Percentiles rank a stretch among this genome's conserved stretches.
phyloP scores from a whole-genome alignment of 1,140 invertebrate species.

The Trichomalopsis sarcophagae region DNA sequence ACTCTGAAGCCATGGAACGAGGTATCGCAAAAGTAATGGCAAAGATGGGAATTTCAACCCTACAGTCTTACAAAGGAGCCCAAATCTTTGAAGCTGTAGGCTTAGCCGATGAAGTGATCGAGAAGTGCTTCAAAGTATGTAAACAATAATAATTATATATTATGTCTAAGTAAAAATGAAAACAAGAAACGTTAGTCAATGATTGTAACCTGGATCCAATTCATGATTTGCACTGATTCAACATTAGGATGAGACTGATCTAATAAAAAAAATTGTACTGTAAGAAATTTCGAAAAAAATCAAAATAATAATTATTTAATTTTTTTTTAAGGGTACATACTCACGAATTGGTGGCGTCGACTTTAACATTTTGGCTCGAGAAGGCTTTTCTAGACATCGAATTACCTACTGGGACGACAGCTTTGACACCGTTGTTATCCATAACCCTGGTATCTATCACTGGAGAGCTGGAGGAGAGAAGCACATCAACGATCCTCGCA shows the following conservation, averaged over 20 bases:
- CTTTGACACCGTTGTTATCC: slow-evolving; percentile 87
- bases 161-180: too few species aligned
- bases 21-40: slow-evolving; percentile 97
- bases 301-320: slow-evolving; percentile 41
- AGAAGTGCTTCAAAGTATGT: slow-evolving; percentile 92
- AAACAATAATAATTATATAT: slow-evolving; percentile 19
- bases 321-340: slow-evolving; percentile 83
- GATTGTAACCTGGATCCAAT: slow-evolving; percentile 68
- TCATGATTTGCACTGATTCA: slow-evolving; percentile 63
- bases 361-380: slow-evolving; percentile 91
- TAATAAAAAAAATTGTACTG: neutral
- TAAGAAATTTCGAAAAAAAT: slow-evolving; percentile 13
- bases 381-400: slow-evolving; percentile 89
- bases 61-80: slow-evolving; percentile 99
- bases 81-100: slow-evolving; percentile 99
- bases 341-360: slow-evolving; percentile 96
- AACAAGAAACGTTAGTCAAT: slow-evolving; percentile 39
- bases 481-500: slow-evolving; percentile 97
- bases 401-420: slow-evolving; percentile 84
- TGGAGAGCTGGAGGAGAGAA: slow-evolving; percentile 98
- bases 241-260: slow-evolving; percentile 53
- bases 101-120: slow-evolving; percentile 91
- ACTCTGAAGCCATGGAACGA: slow-evolving; percentile 83
- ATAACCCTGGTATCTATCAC: slow-evolving; percentile 96
- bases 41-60: slow-evolving; percentile 99